phyloP scores from a whole-genome alignment of 2,888 invertebrate genomes.

The Dorcus hopei region DNA sequence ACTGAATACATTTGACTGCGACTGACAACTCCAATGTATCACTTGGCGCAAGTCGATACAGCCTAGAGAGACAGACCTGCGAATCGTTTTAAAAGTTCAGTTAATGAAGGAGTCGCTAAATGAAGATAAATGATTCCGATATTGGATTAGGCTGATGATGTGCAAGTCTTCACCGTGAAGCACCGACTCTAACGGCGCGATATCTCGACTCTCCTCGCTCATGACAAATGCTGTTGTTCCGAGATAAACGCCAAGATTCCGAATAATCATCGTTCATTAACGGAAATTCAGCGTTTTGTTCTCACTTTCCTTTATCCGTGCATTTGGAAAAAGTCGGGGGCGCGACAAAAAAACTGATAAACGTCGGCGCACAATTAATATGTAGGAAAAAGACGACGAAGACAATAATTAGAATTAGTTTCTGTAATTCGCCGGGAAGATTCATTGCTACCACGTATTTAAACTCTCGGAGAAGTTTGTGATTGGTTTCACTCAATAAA shows the following conservation, averaged over 20 bases:
- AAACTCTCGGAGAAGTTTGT: too few relatives aligned
- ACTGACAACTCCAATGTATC: constrained; percentile 46
- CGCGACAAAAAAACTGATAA: too few relatives aligned
- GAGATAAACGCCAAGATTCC: neutral
- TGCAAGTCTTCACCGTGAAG: constrained; percentile 14
- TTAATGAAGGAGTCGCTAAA: constrained; percentile 52
- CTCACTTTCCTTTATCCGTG: neutral
- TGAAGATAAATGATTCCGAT: constrained; percentile 53
- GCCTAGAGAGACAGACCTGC: constrained; percentile 39
- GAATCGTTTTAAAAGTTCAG: constrained; percentile 48
- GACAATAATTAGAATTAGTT: neutral
- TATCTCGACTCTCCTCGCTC: constrained; percentile 14
- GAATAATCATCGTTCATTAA: constrained; percentile 18
- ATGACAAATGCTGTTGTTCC: constrained; percentile 1
- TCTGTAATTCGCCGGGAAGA: neutral
- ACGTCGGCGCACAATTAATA: too few relatives aligned
- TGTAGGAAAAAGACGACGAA: neutral
- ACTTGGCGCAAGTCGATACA: constrained; percentile 35
- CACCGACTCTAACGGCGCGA: constrained; percentile 5
- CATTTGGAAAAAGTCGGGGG: neutral
- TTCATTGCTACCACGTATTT: too few relatives aligned
- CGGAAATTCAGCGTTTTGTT: constrained; percentile 12
- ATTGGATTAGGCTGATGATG: constrained; percentile 51
- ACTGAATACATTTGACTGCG: constrained; percentile 46
- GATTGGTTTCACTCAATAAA: too few relatives aligned